These are phyloP conservation scores for Caenorhabditis sinica DNA, from an alignment of 2,888 invertebrate species.

Conservation along the genomic window DNA sequence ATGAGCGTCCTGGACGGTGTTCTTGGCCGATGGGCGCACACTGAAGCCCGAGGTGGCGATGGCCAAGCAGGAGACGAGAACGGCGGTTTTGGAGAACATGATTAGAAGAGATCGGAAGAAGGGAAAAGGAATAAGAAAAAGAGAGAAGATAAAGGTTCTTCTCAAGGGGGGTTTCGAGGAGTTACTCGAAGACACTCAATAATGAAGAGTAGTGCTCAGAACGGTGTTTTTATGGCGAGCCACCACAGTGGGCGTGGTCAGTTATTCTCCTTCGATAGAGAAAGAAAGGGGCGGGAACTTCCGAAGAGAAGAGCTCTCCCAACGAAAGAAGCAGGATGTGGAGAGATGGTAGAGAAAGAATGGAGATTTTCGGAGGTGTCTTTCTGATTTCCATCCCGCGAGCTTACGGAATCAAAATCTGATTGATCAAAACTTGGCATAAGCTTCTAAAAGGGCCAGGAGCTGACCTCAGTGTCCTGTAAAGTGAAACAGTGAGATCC, in stretches of 20 bases:
- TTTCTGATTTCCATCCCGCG: too few species aligned
- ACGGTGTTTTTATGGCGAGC: slow-evolving; percentile 33
- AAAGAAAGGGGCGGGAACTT: not conserved
- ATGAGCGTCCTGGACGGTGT: slow-evolving; percentile 50
- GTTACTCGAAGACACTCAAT: slow-evolving; percentile 21
- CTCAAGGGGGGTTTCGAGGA: not conserved
- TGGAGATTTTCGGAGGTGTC: not conserved
- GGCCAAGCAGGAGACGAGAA: slow-evolving; percentile 12
- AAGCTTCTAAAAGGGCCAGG: too few species aligned
- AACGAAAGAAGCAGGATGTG: not conserved
- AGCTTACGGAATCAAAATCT: too few species aligned
- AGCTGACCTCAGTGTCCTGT: too few species aligned
- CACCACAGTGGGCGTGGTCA: slow-evolving; percentile 17
- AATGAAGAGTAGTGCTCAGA: slow-evolving; percentile 32
- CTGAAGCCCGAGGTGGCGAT: slow-evolving; percentile 21
- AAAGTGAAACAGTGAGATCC: too few species aligned
- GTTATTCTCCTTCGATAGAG: not conserved
- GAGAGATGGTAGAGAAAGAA: not conserved
- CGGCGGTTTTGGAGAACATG: slow-evolving; percentile 11
- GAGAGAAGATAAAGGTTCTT: slow-evolving; percentile 2
- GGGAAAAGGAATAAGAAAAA: not conserved
- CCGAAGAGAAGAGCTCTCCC: slow-evolving; percentile 3
- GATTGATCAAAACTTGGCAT: too few species aligned
- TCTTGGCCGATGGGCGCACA: slow-evolving; percentile 20
- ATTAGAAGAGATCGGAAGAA: not conserved